phyloP scores from a whole-genome alignment of 2,797 vertebrate genomes.

The Trichosurus vulpecula region DNA sequence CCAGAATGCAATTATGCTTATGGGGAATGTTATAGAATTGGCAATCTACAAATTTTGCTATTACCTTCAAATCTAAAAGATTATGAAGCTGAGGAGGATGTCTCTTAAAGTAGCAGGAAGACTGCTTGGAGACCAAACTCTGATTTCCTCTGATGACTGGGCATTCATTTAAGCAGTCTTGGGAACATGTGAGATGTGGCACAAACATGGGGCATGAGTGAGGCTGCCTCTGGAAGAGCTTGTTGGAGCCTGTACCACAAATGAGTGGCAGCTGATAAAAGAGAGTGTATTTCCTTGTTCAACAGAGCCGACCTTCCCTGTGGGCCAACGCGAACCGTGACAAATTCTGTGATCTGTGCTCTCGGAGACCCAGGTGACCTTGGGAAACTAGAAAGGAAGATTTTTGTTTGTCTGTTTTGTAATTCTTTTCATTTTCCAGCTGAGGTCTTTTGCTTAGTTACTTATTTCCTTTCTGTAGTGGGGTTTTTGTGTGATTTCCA shows the following conservation, averaged over 20 bases:
- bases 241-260: neutral
- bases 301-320: neutral
- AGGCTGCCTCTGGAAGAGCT: neutral
- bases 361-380: neutral
- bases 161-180: neutral
- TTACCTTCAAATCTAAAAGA: neutral
- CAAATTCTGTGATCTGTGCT: neutral
- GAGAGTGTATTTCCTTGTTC: neutral
- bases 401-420: neutral
- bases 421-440: neutral
- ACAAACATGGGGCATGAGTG: neutral
- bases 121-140: neutral
- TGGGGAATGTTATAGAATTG: neutral
- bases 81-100: neutral
- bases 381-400: neutral
- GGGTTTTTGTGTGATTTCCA: neutral
- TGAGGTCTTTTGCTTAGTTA: neutral
- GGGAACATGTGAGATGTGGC: neutral
- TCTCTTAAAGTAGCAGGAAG: neutral
- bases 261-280: neutral
- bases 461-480: neutral
- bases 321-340: neutral
- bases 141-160: neutral
- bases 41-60: neutral
- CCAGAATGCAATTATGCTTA: neutral